Percentiles rank a stretch among this genome's conserved stretches.
Evolutionary conservation across 2,113 vertebrate genomes (phyloP).

Genomic region (Cromileptes altivelis): DNA sequence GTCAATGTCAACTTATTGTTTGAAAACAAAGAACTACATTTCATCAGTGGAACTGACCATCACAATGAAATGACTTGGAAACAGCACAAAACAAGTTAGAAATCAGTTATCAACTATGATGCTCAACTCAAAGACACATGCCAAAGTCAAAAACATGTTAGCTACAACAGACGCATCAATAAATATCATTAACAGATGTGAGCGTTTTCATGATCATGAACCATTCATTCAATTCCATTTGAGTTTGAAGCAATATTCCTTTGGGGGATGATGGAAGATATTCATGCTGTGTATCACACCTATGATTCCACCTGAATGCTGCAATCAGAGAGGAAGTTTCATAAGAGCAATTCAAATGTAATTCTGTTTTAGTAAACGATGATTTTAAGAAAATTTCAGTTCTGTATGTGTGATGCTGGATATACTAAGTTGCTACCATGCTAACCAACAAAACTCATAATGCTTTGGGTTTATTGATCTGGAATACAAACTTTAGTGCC

Average conservation of each 20-base stretch:
- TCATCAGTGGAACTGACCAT: not conserved
- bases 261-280: not conserved
- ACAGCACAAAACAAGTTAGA: constrained; percentile 36
- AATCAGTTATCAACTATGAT: constrained; percentile 18
- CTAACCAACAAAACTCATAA: not conserved
- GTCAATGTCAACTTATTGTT: not conserved
- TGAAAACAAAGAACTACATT: not conserved
- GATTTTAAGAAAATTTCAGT: no score
- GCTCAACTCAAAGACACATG: constrained; percentile 54
- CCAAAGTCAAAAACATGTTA: constrained; percentile 41
- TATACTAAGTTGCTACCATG: not conserved
- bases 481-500: not conserved
- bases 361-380: no score
- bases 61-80: constrained; percentile 26
- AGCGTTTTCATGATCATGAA: not conserved
- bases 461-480: not conserved
- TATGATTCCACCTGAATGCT: not conserved
- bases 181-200: not conserved
- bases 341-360: no score
- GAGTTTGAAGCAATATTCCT: no score
- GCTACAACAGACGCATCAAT: constrained; percentile 19
- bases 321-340: not conserved
- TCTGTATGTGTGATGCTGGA: no score
- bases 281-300: not conserved
- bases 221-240: not conserved